Conservation (phyloP, 1,140 invertebrate genomes). For the Limonius californicus region DNA sequence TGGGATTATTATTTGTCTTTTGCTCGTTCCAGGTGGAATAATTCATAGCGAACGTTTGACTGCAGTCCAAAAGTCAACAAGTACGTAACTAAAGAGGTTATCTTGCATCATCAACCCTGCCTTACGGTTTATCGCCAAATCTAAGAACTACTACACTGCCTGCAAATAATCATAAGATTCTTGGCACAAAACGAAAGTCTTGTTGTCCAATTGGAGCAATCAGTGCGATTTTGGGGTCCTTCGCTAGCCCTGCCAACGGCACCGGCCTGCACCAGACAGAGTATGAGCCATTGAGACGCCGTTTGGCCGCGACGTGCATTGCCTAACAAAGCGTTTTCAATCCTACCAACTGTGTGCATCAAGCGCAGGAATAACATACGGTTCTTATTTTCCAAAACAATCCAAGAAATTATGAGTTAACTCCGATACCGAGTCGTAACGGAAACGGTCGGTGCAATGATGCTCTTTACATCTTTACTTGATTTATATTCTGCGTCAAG, state of each 20-base stretch:
- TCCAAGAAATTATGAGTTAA: neutral
- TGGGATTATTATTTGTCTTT: neutral
- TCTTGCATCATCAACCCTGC: conserved; percentile 16
- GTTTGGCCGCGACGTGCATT: conserved; percentile 29
- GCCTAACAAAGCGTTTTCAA: conserved; percentile 25
- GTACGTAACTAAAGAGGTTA: conserved; percentile 19
- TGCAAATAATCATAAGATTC: conserved; percentile 24
- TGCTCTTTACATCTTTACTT: neutral
- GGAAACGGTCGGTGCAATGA: neutral
- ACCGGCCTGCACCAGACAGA: conserved; percentile 18
- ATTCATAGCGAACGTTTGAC: conserved; percentile 16
- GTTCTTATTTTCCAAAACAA: neutral
- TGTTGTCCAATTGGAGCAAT: conserved; percentile 28
- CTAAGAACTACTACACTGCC: conserved; percentile 12
- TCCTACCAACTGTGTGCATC: neutral
- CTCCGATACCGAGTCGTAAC: neutral
- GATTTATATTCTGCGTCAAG: too few species aligned
- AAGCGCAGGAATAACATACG: neutral
- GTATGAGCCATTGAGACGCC: conserved; percentile 29
- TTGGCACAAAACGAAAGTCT: conserved; percentile 28
- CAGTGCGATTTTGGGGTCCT: conserved; percentile 19
- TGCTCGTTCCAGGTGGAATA: neutral
- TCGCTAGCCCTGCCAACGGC: neutral
- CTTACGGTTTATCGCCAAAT: conserved; percentile 30
- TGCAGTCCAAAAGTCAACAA: conserved; percentile 32